phyloP scores from a whole-genome alignment of 2,888 invertebrate species.

The Eupithecia vulgata region DNA sequence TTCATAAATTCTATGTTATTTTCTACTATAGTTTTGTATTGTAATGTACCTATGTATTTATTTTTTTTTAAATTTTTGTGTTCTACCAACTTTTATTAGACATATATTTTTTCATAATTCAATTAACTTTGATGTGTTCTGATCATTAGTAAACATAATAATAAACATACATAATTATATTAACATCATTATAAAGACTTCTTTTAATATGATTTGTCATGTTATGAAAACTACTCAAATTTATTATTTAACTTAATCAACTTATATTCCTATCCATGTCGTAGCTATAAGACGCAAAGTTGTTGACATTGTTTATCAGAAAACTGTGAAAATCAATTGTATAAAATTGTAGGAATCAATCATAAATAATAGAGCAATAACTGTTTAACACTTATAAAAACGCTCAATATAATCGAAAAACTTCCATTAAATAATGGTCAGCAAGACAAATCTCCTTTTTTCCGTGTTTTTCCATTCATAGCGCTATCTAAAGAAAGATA shows the following conservation, averaged over 20 bases:
- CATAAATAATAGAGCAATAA: background rate
- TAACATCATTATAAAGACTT: too few relatives aligned
- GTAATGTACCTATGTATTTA: too few relatives aligned
- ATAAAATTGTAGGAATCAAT: background rate
- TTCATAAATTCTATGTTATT: too few relatives aligned
- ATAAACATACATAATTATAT: too few relatives aligned
- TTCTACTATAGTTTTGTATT: too few relatives aligned
- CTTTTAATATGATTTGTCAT: too few relatives aligned
- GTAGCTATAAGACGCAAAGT: background rate
- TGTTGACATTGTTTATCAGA: background rate
- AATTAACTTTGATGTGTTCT: too few relatives aligned
- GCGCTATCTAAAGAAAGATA: conserved; percentile 75
- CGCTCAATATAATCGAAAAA: conserved; percentile 44
- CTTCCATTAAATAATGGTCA: conserved; percentile 68
- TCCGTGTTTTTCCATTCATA: conserved; percentile 81
- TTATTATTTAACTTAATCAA: background rate
- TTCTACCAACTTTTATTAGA: too few relatives aligned
- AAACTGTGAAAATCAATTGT: background rate
- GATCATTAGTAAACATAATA: too few relatives aligned
- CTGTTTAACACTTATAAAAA: conserved; percentile 21
- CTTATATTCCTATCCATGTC: background rate
- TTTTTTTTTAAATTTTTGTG: too few relatives aligned
- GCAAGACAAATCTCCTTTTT: conserved; percentile 71
- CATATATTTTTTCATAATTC: too few relatives aligned
- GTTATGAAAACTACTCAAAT: background rate